These are phyloP conservation scores for Borostomias antarcticus DNA, from an alignment of 2,797 vertebrate species.

Conservation along the genomic window DNA sequence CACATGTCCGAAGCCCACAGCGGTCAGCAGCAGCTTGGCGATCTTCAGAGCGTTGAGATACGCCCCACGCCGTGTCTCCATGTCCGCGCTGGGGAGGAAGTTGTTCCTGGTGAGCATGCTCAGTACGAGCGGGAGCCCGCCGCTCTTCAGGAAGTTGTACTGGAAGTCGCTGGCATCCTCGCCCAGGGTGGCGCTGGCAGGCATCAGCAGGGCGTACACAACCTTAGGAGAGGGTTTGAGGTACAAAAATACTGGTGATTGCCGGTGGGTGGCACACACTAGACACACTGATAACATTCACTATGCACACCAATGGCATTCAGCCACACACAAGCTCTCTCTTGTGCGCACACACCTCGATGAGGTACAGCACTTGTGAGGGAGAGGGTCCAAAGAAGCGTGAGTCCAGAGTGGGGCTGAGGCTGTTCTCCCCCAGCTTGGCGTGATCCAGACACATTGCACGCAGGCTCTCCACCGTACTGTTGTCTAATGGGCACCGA, in stretches of 20 bases:
- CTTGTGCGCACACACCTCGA: slow-evolving; percentile 84
- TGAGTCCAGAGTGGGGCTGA: slow-evolving; percentile 95
- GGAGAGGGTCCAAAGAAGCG: slow-evolving; percentile 97
- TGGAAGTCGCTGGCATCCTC: slow-evolving; percentile 98
- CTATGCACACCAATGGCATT: too few species aligned
- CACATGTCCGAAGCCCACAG: slow-evolving; percentile 96
- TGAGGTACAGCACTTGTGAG: slow-evolving; percentile 99
- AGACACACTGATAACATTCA: not conserved
- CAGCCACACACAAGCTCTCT: not conserved
- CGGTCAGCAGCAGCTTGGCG: slow-evolving; percentile 94
- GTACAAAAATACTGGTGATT: not conserved
- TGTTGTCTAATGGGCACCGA: slow-evolving; percentile 86
- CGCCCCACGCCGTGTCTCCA: slow-evolving; percentile 96
- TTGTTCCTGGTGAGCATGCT: slow-evolving; percentile 99
- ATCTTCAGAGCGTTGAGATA: slow-evolving; percentile 98
- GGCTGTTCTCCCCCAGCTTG: slow-evolving; percentile 98
- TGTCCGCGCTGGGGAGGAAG: slow-evolving; percentile 96
- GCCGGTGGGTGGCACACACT: not conserved
- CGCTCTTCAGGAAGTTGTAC: slow-evolving; percentile 97
- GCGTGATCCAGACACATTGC: slow-evolving; percentile 97
- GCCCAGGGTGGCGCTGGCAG: slow-evolving; percentile 94
- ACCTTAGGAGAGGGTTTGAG: slow-evolving; percentile 74
- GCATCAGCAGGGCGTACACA: slow-evolving; percentile 99
- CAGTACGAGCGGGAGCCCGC: slow-evolving; percentile 93
- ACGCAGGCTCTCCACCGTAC: slow-evolving; percentile 95